These are phyloP conservation scores for Cheilosia pagana DNA, from an alignment of 2,888 invertebrate species.

Conservation along the genomic window DNA sequence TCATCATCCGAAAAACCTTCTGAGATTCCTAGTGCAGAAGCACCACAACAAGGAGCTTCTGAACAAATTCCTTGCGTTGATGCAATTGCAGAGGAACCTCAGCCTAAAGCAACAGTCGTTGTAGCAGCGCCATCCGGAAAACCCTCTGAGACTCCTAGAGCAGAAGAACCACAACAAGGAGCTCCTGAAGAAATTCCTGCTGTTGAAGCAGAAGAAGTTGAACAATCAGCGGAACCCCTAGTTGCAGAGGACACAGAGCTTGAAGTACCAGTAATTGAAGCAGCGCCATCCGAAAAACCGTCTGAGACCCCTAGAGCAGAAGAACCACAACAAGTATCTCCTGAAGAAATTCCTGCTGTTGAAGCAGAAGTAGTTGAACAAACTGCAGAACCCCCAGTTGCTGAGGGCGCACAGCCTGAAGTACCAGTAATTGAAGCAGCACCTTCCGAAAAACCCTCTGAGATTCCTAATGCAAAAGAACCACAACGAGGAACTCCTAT, in stretches of 20 bases:
- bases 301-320: neutral
- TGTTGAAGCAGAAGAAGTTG: too few relatives aligned
- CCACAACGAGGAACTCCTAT: neutral
- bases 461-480: neutral
- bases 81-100: neutral
- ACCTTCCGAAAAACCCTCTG: neutral
- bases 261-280: too few relatives aligned
- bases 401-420: neutral
- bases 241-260: too few relatives aligned
- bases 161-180: too few relatives aligned
- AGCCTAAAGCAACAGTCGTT: neutral
- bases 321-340: neutral
- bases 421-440: neutral
- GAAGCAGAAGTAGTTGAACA: neutral
- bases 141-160: neutral
- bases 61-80: too few relatives aligned
- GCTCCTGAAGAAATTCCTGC: too few relatives aligned
- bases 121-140: neutral
- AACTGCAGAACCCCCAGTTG: neutral
- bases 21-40: too few relatives aligned
- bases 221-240: too few relatives aligned
- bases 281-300: neutral
- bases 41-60: too few relatives aligned
- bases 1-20: too few relatives aligned
- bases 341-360: neutral